These are phyloP conservation scores for Cryptocephalus moraei DNA, from an alignment of 2,888 invertebrate species.

Conservation along the genomic window DNA sequence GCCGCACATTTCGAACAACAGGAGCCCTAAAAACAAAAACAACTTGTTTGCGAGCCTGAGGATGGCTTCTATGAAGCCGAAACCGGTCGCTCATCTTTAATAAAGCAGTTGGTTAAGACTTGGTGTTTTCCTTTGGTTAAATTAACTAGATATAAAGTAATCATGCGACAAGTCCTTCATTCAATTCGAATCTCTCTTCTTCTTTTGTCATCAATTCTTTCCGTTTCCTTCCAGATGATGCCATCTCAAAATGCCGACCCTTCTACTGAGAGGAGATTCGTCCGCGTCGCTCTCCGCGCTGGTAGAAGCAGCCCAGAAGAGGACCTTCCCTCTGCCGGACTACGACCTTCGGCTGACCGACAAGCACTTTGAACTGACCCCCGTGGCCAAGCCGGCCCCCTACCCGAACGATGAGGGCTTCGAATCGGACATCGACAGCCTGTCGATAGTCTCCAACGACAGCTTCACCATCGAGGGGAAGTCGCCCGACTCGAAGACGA, in stretches of 20 bases:
- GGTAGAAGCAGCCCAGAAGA: constrained; percentile 31
- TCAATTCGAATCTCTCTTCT: too few species aligned
- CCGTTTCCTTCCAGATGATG: constrained; percentile 34
- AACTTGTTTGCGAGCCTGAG: too few species aligned
- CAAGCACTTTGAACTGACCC: constrained; percentile 27
- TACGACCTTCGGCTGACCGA: constrained; percentile 31
- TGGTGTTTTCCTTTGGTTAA: too few species aligned
- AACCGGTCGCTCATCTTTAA: too few species aligned
- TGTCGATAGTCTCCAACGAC: constrained; percentile 35
- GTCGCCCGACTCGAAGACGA: constrained; percentile 18
- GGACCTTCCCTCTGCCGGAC: constrained; percentile 23
- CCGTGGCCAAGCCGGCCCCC: constrained; percentile 11
- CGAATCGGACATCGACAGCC: constrained; percentile 39
- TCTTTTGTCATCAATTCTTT: neutral
- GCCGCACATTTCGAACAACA: too few species aligned
- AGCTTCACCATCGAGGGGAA: constrained; percentile 21
- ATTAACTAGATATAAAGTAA: too few species aligned
- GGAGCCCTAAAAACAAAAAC: too few species aligned
- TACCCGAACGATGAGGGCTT: constrained; percentile 37
- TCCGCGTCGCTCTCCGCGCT: constrained; percentile 29
- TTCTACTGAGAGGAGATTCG: constrained; percentile 33
- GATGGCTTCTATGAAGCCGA: too few species aligned
- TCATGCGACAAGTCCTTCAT: too few species aligned
- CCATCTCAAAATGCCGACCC: constrained; percentile 30
- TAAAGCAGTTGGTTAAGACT: too few species aligned